A percentile compares a stretch with the other conserved stretches of the same genome.
Evolutionary conservation across 2,113 vertebrate genomes (phyloP).

Genomic region (Engraulis encrasicolus): DNA sequence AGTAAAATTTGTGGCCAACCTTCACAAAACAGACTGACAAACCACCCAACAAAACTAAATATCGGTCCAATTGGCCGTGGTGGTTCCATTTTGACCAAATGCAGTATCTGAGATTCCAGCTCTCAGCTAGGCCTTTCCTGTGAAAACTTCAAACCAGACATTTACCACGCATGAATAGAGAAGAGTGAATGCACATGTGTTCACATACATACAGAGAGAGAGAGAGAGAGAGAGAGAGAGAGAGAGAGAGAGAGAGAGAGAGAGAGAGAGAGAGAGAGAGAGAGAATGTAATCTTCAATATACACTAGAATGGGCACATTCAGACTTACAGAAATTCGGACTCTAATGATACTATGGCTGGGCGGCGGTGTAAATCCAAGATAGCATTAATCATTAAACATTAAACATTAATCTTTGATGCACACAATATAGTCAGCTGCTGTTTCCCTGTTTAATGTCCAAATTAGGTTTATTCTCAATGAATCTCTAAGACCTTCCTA

Average conservation of each 20-base stretch:
- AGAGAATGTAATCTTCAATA: background rate
- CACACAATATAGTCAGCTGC: too few species aligned
- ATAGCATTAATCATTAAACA: too few species aligned
- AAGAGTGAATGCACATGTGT: too few species aligned
- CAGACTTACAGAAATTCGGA: background rate
- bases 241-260: background rate
- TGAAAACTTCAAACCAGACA: background rate
- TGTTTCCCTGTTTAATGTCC: too few species aligned
- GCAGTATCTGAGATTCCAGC: background rate
- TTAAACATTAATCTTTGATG: too few species aligned
- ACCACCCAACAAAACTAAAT: background rate
- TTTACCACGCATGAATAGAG: too few species aligned
- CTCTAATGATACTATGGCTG: background rate
- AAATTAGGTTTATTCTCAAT: too few species aligned
- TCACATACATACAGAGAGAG: too few species aligned
- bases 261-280: background rate
- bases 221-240: too few species aligned
- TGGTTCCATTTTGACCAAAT: background rate
- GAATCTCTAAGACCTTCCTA: too few species aligned
- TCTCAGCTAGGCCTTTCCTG: background rate
- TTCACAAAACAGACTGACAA: slow-evolving; percentile 17
- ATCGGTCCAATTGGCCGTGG: background rate
- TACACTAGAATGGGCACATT: background rate
- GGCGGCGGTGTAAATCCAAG: background rate
- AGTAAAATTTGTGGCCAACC: background rate